phyloP scores from a whole-genome alignment of 2,797 vertebrate species.

The Hoplostethus atlanticus region DNA sequence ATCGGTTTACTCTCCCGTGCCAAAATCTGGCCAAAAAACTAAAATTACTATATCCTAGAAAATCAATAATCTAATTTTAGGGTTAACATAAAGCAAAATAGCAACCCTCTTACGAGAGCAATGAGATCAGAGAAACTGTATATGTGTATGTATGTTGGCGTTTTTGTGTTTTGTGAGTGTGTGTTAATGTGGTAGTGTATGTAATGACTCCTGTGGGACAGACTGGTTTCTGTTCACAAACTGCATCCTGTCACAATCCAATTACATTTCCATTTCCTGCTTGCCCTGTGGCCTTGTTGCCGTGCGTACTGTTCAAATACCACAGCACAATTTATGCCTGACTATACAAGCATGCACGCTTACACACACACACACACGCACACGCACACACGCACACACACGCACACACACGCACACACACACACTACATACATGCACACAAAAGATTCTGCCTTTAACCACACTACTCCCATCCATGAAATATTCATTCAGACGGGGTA shows the following conservation, averaged over 20 bases:
- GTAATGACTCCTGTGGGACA: constrained; percentile 75
- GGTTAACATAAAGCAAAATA: neutral
- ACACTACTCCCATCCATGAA: constrained; percentile 56
- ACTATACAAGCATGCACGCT: constrained; percentile 40
- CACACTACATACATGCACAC: constrained; percentile 1
- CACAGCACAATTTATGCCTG: constrained; percentile 51
- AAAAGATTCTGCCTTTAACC: constrained; percentile 46
- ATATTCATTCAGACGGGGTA: constrained; percentile 70
- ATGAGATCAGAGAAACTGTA: constrained; percentile 21
- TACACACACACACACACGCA: constrained; percentile 25
- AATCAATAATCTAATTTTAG: neutral
- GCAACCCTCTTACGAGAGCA: constrained; percentile 13
- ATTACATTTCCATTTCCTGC: constrained; percentile 83
- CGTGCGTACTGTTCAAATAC: constrained; percentile 66
- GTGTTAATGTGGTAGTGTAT: constrained; percentile 58
- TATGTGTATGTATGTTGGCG: constrained; percentile 25
- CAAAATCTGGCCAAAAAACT: neutral
- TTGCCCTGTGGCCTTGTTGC: constrained; percentile 70
- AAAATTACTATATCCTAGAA: neutral
- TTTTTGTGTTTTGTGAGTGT: constrained; percentile 37
- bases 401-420: constrained; percentile 15
- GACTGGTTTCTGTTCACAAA: constrained; percentile 75
- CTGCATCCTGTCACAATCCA: constrained; percentile 83
- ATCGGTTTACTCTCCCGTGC: neutral
- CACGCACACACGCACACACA: constrained; percentile 7